These are phyloP conservation scores for Hofmannophila pseudospretella DNA, from an alignment of 2,888 invertebrate species.

Conservation along the genomic window DNA sequence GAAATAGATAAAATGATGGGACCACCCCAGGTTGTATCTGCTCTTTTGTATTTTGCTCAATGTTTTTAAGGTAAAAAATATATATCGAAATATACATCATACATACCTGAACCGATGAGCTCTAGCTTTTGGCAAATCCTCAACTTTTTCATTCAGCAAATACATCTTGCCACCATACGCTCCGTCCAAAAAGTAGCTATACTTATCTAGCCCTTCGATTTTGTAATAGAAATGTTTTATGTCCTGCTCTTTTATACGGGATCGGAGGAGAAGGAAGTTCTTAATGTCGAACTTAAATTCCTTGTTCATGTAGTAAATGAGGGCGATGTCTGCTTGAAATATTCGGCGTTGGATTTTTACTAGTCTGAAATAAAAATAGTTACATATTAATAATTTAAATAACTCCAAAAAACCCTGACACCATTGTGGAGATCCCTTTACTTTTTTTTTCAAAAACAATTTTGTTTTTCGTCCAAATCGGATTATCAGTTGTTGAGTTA, in stretches of 20 bases:
- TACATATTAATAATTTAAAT: no score
- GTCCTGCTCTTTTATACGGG: conserved; percentile 67
- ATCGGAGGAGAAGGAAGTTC: conserved; percentile 75
- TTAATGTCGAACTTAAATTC: conserved; percentile 86
- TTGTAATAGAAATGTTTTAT: conserved; percentile 76
- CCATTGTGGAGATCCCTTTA: no score
- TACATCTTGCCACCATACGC: neutral
- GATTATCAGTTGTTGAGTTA: no score
- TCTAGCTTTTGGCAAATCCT: neutral
- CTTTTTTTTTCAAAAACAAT: no score
- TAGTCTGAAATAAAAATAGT: conserved; percentile 75
- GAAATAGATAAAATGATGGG: no score
- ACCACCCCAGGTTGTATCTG: no score
- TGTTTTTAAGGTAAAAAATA: no score
- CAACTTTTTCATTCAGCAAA: neutral
- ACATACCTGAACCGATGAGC: no score
- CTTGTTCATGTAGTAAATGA: conserved; percentile 86
- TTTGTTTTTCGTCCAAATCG: no score
- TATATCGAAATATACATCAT: no score
- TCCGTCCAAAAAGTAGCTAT: neutral
- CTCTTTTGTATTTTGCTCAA: no score
- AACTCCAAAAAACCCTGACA: neutral
- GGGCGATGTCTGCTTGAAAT: conserved; percentile 83
- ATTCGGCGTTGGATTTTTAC: conserved; percentile 87
- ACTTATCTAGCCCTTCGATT: conserved; percentile 46